These are phyloP conservation scores for Alces alces DNA, from an alignment of 2,113 vertebrate genomes.

Conservation along the genomic window DNA sequence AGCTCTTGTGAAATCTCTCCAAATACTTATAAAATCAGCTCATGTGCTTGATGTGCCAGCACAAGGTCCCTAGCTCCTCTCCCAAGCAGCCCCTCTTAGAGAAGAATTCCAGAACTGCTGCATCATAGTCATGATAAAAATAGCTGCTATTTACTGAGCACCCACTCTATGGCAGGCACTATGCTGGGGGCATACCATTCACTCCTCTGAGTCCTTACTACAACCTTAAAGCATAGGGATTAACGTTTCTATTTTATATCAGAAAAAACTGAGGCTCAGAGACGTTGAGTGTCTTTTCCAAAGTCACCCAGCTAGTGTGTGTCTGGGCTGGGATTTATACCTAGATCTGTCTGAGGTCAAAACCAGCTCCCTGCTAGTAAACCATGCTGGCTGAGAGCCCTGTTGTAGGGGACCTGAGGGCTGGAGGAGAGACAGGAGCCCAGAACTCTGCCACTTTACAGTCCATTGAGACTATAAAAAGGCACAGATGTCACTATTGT, in stretches of 20 bases:
- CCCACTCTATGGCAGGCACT: neutral
- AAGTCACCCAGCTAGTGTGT: neutral
- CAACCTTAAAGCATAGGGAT: neutral
- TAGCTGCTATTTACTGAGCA: neutral
- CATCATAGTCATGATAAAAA: neutral
- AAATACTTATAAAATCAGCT: neutral
- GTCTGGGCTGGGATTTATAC: neutral
- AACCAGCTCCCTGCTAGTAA: neutral
- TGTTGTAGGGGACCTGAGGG: neutral
- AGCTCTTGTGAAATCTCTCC: neutral
- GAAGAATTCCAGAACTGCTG: neutral
- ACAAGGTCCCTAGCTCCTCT: neutral
- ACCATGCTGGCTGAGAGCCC: neutral
- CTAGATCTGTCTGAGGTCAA: neutral
- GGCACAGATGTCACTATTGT: neutral
- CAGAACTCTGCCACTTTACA: neutral
- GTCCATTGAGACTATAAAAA: neutral
- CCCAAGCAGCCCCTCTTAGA: neutral
- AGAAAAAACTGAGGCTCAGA: neutral
- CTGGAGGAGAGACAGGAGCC: neutral
- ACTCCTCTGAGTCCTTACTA: neutral
- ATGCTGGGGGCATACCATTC: neutral
- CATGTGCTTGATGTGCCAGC: neutral
- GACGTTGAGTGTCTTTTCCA: neutral
- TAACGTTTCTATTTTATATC: neutral